phyloP scores from a whole-genome alignment of 2,797 vertebrate species.

The Rhynchotus rufescens region DNA sequence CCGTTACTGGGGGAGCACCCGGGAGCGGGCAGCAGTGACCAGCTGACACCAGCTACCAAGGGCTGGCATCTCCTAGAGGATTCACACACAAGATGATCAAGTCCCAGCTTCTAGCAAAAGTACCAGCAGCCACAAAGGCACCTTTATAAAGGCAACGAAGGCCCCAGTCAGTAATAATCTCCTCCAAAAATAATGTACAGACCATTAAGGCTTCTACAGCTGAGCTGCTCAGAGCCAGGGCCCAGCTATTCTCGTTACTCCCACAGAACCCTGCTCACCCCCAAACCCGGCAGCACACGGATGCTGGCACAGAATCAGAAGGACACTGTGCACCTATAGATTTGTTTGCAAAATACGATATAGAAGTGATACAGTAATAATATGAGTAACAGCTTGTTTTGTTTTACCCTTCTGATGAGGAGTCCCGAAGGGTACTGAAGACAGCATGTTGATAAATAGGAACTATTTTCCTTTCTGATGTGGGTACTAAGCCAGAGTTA shows the following conservation, averaged over 20 bases:
- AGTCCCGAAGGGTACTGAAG: not conserved
- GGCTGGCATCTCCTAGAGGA: accelerated
- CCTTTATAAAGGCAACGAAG: not conserved
- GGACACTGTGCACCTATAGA: not conserved
- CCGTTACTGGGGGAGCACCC: not conserved
- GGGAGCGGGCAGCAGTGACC: not conserved
- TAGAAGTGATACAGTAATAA: not conserved
- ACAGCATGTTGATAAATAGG: not conserved
- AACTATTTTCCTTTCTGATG: not conserved
- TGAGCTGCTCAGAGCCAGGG: not conserved
- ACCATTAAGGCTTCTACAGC: not conserved
- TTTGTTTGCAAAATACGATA: not conserved
- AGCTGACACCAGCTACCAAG: not conserved
- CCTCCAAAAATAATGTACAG: not conserved
- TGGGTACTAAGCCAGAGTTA: not conserved
- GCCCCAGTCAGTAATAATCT: not conserved
- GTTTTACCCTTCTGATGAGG: not conserved
- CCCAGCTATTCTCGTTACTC: not conserved
- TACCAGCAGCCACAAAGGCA: not conserved
- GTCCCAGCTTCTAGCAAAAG: not conserved
- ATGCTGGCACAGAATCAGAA: not conserved
- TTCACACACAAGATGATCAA: not conserved
- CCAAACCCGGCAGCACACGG: not conserved
- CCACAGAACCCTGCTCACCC: accelerated
- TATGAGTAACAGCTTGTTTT: not conserved